Base-by-base conservation (phyloP, 2,113 vertebrate genomes). In the Chrysochloris asiatica region DNA sequence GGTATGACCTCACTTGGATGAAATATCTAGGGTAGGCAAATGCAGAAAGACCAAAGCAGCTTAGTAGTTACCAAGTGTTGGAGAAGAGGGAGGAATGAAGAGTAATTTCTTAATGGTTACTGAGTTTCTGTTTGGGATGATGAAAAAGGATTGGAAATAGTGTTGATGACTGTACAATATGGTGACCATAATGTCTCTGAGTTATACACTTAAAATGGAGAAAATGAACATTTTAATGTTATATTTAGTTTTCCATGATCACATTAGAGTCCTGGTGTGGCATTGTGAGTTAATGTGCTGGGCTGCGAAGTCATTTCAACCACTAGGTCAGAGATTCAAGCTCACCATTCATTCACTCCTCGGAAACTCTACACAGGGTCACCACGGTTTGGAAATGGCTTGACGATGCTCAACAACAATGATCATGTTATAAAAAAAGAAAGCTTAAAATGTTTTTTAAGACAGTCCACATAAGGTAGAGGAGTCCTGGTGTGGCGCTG, bases 41-140 rank as follows among this genome's bases (percentile, higher is more conserved):
- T 67, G 33, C n/a, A n/a, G 63, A 63, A 33, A 65, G 13, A 38
- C 3, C 65, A 92, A 86, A 63, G 6, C 43, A 45, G 28, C 76
- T 67, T 11, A 54, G 33, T 54, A 33, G 56, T 38, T 83, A 6
- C 17, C 28, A 91, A 26, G 36, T 26, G 36, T 9, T 48, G 26
- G 10, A n/a, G 67, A 8, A 4, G 8, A 30, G 2, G 8, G 1
- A 11, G 26, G 11, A 1, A 26, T 61, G 7, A 10, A 36, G 16
- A 61, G 28, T 21, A 36, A 50, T 28, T 59, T 28, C 3, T 50
- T 73, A 75, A 54, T 30, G 17, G 3, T 61, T 26, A 47, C 24
- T 83, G 26, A 21, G 28, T 50, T 79, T 79, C 19, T 73, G 63
- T 45, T 26, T 19, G 26, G 33, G 38, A 3, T 63, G 54, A 63